Conservation (phyloP, 1,140 invertebrate species). For the Phthorimaea operculella region DNA sequence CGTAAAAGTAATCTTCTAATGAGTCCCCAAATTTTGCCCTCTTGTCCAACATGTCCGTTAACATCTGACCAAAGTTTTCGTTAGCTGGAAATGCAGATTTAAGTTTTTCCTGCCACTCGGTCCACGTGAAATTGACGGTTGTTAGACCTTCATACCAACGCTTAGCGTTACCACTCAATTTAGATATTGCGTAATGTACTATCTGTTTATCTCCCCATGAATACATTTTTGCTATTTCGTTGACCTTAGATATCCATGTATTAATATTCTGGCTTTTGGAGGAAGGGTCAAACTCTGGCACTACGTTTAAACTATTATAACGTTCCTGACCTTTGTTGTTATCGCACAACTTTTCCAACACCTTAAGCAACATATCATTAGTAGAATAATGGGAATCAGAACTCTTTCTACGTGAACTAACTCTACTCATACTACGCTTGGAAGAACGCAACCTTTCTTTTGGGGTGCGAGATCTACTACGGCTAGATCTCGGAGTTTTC, state of each 20-base stretch:
- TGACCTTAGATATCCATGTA: neutral
- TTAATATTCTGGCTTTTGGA: constrained; percentile 1
- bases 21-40: neutral
- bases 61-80: neutral
- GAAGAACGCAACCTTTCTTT: no score
- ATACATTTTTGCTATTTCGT: neutral
- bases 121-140: neutral
- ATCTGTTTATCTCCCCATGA: neutral
- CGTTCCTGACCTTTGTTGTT: neutral
- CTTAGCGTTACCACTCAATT: neutral
- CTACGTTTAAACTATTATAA: neutral
- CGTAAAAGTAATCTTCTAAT: neutral
- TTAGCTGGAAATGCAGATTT: neutral
- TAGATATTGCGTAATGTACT: neutral
- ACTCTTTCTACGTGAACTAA: no score
- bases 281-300: constrained; percentile 4
- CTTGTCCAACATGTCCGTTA: neutral
- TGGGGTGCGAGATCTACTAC: no score
- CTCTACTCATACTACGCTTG: no score
- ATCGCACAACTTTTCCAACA: no score
- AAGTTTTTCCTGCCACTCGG: neutral
- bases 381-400: no score
- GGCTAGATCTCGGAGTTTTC: no score
- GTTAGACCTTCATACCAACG: constrained; percentile 2
- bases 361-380: no score